phyloP scores from a whole-genome alignment of 2,797 vertebrate genomes.

The Halcyon badia region DNA sequence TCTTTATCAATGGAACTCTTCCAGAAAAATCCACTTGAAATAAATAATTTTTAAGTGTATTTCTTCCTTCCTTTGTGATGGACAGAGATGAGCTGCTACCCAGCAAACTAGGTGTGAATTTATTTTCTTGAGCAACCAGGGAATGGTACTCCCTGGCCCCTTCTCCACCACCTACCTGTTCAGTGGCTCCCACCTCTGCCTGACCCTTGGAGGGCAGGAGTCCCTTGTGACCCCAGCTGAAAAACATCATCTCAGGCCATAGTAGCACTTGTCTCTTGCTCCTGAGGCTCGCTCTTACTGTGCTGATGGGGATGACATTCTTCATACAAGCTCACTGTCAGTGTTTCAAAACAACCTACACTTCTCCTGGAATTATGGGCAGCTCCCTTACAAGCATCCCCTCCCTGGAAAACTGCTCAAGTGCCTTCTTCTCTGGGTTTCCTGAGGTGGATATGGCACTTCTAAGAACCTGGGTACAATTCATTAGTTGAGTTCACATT shows the following conservation, averaged over 20 bases:
- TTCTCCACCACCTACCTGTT: fast-evolving
- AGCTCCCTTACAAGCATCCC: not conserved
- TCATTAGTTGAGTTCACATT: not conserved
- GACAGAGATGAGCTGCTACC: not conserved
- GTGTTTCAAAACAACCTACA: not conserved
- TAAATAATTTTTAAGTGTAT: not conserved
- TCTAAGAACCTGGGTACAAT: not conserved
- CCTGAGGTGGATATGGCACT: not conserved
- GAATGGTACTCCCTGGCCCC: not conserved
- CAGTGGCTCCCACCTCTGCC: not conserved
- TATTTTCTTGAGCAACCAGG: not conserved
- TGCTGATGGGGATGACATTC: not conserved
- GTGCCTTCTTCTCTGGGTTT: not conserved
- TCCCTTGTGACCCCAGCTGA: not conserved
- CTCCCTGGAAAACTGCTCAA: not conserved
- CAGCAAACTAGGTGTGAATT: not conserved
- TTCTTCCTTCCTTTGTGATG: not conserved
- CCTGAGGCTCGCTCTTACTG: not conserved
- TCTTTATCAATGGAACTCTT: not conserved
- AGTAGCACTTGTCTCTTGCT: not conserved
- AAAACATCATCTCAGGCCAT: not conserved
- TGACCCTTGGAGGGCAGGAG: not conserved
- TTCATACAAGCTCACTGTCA: not conserved
- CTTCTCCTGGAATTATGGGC: not conserved
- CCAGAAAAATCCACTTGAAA: not conserved